Percentiles rank a stretch among this genome's conserved stretches.
phyloP scores from a whole-genome alignment of 2,888 invertebrate species.

The Stenodema calcarata region DNA sequence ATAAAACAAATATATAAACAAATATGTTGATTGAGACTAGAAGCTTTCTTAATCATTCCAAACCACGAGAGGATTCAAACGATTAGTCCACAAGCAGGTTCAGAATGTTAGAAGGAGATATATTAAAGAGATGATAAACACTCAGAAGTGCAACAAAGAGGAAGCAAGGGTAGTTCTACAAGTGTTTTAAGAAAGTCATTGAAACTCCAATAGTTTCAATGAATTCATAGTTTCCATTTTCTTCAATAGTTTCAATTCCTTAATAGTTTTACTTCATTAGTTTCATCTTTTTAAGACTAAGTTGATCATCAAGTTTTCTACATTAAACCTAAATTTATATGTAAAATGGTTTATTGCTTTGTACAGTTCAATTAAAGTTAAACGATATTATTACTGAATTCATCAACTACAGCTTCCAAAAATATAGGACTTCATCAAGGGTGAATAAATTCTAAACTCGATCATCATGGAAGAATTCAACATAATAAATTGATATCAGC shows the following conservation, averaged over 20 bases:
- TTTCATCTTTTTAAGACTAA: conserved; percentile 28
- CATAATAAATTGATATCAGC: background rate
- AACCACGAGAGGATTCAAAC: conserved; percentile 1
- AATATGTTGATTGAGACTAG: conserved; percentile 11
- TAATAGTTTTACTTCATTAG: too few species aligned
- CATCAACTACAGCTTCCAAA: background rate
- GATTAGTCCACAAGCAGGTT: conserved; percentile 2
- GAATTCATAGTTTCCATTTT: too few species aligned
- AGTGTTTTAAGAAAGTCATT: conserved; percentile 26
- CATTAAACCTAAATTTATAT: conserved; percentile 34
- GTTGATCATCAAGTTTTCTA: conserved; percentile 36
- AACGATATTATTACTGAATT: background rate
- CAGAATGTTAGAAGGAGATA: background rate
- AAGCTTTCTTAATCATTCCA: background rate
- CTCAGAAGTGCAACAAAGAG: conserved; percentile 40
- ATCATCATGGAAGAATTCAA: conserved; percentile 21
- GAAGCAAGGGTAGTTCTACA: conserved; percentile 37
- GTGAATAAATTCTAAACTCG: conserved; percentile 17
- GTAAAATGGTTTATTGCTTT: conserved; percentile 35
- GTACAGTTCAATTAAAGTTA: conserved; percentile 10
- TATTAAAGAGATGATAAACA: conserved; percentile 19
- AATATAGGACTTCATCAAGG: conserved; percentile 3
- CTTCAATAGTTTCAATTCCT: too few species aligned
- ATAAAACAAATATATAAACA: background rate
- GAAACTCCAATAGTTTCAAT: too few species aligned